Conservation (phyloP, 2,888 invertebrate genomes). For the Smittia sp. region DNA sequence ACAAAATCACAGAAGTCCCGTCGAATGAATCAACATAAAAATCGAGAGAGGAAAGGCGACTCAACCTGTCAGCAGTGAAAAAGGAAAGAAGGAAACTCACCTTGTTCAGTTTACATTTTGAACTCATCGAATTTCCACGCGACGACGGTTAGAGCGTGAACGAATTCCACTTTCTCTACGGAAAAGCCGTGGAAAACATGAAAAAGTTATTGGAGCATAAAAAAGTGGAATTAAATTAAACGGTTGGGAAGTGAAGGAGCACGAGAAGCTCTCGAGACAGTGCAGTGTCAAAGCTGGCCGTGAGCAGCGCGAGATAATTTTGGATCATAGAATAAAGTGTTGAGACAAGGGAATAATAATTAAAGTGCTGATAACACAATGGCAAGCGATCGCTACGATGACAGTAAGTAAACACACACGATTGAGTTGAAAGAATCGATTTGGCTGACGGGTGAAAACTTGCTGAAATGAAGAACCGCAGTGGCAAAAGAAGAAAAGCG, state of each 20-base stretch:
- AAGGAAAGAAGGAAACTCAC: conserved; percentile 22
- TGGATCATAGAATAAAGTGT: not conserved
- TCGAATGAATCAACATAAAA: conserved; percentile 19
- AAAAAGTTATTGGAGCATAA: conserved; percentile 28
- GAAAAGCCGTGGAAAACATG: not conserved
- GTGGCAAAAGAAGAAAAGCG: conserved; percentile 8
- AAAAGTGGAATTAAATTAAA: not conserved
- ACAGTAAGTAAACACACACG: conserved; percentile 33
- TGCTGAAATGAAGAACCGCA: not conserved
- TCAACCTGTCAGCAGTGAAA: conserved; percentile 1
- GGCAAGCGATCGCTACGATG: conserved; percentile 29
- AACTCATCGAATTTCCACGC: conserved; percentile 34
- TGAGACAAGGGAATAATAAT: not conserved
- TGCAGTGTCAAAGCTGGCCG: too few relatives aligned
- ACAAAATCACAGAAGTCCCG: conserved; percentile 4
- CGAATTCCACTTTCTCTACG: not conserved
- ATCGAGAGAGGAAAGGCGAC: conserved; percentile 19
- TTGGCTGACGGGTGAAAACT: not conserved
- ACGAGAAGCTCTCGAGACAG: too few relatives aligned
- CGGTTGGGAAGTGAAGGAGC: too few relatives aligned
- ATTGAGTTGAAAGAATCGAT: too few relatives aligned
- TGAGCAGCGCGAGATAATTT: not conserved
- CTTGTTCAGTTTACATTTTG: conserved; percentile 36
- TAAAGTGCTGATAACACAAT: conserved; percentile 35
- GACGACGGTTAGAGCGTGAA: not conserved